These are phyloP conservation scores for Willisornis vidua DNA, from an alignment of 2,113 vertebrate genomes.

Conservation along the genomic window DNA sequence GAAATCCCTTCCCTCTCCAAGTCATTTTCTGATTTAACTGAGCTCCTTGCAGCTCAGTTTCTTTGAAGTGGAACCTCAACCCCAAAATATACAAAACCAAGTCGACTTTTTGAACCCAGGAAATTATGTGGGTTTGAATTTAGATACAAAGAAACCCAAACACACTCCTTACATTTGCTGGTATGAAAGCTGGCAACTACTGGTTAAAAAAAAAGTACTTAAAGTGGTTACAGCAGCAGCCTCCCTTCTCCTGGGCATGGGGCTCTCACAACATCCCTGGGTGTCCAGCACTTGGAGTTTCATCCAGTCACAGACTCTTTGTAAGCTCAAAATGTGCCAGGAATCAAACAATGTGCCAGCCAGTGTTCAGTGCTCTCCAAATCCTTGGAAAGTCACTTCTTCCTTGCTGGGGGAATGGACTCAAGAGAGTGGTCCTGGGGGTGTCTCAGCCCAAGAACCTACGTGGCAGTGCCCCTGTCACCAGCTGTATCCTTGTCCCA, in stretches of 20 bases:
- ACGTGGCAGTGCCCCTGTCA: not conserved
- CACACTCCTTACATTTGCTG: not conserved
- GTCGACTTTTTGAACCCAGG: constrained; percentile 2
- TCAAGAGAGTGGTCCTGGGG: fast-evolving
- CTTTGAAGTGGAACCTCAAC: not conserved
- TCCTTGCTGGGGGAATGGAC: not conserved
- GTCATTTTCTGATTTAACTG: not conserved
- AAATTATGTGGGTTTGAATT: not conserved
- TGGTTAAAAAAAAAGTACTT: not conserved
- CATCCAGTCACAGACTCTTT: not conserved
- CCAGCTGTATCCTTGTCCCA: not conserved
- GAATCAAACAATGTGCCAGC: not conserved
- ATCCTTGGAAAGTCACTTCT: not conserved
- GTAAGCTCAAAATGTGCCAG: not conserved
- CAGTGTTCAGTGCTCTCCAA: not conserved
- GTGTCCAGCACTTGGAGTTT: not conserved
- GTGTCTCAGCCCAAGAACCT: fast-evolving
- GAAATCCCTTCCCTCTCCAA: not conserved
- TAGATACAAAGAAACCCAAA: not conserved
- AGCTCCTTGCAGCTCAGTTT: not conserved
- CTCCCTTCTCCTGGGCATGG: not conserved
- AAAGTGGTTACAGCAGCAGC: fast-evolving
- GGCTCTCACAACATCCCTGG: fast-evolving
- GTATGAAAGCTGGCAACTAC: not conserved
- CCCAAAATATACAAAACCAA: not conserved